Evolutionary conservation across 2,797 vertebrate species (phyloP), one percentile per base, ranked within the genome.

Genomic region (Lepus oiostolus): DNA sequence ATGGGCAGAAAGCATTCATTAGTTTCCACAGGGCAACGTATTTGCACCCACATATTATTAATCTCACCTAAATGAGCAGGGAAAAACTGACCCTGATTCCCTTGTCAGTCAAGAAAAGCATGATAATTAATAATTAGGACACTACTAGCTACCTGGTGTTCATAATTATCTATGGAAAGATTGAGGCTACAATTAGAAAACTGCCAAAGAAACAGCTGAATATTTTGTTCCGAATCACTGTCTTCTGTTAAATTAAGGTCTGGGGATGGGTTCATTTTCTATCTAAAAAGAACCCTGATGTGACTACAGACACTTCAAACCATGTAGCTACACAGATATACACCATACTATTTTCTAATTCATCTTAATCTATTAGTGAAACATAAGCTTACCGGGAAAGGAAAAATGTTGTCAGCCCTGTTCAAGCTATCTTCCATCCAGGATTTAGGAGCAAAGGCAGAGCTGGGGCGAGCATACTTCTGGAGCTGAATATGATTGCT

Each of bases 371-470:
- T 97, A 90, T 82, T 87, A 94, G 95, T 54, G 95, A 92, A 95
- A 77, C 0, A 42, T 7, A 93, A 96, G 93, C 98, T 99, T 98
- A 99, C 99, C 99, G 99, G 99, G 98, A 99, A 99, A 97, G 99
- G 99, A 98, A 99, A 99, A 97, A 99, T 99, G 97, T 98, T 99
- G 98, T 99, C 99, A 95, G 98, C 99, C 97, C 99, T 99, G 93
- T 99, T 99, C 98, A 99, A 98, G 95, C 98, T 99, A 95, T 99
- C 99, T 91, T 99, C 99, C 98, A 99, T 99, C 99, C 99, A 99
- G 13, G 99, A 99, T 97, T 99, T 99, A 82, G 99, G 99, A 98
- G 99, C 99, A 98, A 99, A 99, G 95, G 99, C 98, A 50, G 99
- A 99, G 98, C 98, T 99, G 98, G 99, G 99, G 96, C 99, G 99